Evolutionary conservation across 2,797 vertebrate genomes (phyloP).

Genomic region (Coregonus ussuriensis): DNA sequence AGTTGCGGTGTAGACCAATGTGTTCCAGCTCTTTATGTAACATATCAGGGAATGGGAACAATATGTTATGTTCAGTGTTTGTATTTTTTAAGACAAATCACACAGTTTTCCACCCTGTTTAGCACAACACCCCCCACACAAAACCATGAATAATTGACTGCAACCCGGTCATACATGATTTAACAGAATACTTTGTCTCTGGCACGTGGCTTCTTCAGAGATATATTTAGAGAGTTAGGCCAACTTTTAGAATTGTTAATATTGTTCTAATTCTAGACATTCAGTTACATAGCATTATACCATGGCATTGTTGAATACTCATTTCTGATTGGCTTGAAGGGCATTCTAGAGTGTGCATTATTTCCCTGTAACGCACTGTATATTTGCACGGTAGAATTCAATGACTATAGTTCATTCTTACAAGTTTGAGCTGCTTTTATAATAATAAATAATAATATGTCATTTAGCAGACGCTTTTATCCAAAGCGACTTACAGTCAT

Average conservation of each 20-base stretch:
- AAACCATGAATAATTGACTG: conserved; percentile 3
- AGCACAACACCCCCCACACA: conserved; percentile 14
- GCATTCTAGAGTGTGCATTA: too few relatives aligned
- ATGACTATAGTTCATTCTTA: too few relatives aligned
- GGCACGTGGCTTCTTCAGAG: not conserved
- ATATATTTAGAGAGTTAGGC: not conserved
- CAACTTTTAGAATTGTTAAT: not conserved
- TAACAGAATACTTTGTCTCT: not conserved
- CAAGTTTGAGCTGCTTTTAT: too few relatives aligned
- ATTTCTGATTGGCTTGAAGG: too few relatives aligned
- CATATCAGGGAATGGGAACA: not conserved
- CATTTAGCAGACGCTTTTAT: too few relatives aligned
- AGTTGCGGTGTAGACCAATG: not conserved
- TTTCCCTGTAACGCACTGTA: too few relatives aligned
- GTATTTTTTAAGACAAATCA: conserved; percentile 4
- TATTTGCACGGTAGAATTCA: too few relatives aligned
- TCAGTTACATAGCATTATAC: too few relatives aligned
- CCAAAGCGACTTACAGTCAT: too few relatives aligned
- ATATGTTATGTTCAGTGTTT: conserved; percentile 10
- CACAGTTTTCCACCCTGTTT: conserved; percentile 25
- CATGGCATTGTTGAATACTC: too few relatives aligned
- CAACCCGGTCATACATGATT: conserved; percentile 4
- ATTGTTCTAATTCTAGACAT: too few relatives aligned
- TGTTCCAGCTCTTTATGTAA: not conserved
- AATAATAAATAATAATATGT: too few relatives aligned